Percentiles rank a stretch among this genome's conserved stretches.
Evolutionary conservation across 1,140 invertebrate genomes (phyloP).

Genomic region (Anoplophora glabripennis): DNA sequence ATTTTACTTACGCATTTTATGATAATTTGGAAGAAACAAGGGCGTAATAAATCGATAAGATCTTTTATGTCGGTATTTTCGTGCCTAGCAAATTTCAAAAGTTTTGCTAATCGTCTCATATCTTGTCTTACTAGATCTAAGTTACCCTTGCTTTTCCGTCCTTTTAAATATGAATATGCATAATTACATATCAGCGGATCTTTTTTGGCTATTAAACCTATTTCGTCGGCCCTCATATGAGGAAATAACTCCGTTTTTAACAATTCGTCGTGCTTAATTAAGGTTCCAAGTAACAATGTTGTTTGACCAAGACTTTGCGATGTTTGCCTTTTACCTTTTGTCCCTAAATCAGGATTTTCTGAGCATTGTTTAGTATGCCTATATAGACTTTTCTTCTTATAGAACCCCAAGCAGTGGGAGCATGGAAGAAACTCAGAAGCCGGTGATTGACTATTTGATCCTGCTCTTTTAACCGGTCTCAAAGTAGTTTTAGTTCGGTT

Average conservation of each 20-base stretch:
- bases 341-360: not conserved
- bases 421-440: slow-evolving; percentile 12
- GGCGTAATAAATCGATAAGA: slow-evolving; percentile 4
- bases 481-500: slow-evolving; percentile 7
- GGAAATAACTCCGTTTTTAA: slow-evolving; percentile 10
- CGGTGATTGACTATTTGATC: not conserved
- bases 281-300: slow-evolving; percentile 6
- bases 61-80: slow-evolving; percentile 1
- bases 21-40: slow-evolving; percentile 10
- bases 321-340: not conserved
- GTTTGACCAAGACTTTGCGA: slow-evolving; percentile 12
- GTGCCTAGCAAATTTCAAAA: not conserved
- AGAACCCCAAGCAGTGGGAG: slow-evolving; percentile 13
- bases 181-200: slow-evolving; percentile 13
- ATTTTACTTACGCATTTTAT: slow-evolving; percentile 7
- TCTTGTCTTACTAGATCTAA: slow-evolving; percentile 1
- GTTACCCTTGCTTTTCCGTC: slow-evolving; percentile 5
- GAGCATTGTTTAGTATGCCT: slow-evolving; percentile 12
- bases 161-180: slow-evolving; percentile 16
- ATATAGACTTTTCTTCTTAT: slow-evolving; percentile 10
- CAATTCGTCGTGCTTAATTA: slow-evolving; percentile 13
- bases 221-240: slow-evolving; percentile 6
- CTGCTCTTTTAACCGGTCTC: slow-evolving; percentile 12
- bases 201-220: slow-evolving; percentile 15
- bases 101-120: slow-evolving; percentile 9